phyloP scores from a whole-genome alignment of 1,140 invertebrate species.

The Argopecten irradians region DNA sequence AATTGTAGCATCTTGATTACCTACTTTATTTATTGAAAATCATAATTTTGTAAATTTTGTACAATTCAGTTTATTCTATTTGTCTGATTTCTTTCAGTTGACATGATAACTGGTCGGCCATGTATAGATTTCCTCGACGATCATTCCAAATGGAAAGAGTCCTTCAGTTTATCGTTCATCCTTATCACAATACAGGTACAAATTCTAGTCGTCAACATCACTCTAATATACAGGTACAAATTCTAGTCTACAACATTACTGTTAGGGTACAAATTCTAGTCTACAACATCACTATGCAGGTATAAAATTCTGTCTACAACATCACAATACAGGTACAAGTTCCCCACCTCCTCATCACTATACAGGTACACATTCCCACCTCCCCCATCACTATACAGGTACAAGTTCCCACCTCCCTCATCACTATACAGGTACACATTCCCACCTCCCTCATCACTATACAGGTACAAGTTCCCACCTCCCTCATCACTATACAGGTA shows the following conservation, averaged over 20 bases:
- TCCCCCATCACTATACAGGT: too few species aligned
- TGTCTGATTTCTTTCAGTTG: constrained; percentile 66
- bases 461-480: neutral
- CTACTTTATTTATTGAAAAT: constrained; percentile 4
- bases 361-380: too few species aligned
- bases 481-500: too few species aligned
- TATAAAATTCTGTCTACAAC: neutral
- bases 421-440: too few species aligned
- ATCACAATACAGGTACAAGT: too few species aligned
- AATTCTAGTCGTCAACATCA: neutral
- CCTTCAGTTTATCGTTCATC: constrained; percentile 64
- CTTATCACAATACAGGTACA: constrained; percentile 50
- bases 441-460: neutral
- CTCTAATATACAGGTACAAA: neutral
- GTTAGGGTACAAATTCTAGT: neutral
- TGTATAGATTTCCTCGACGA: constrained; percentile 72
- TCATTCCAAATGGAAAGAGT: constrained; percentile 66
- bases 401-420: too few species aligned
- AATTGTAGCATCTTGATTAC: too few species aligned
- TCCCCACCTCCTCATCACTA: too few species aligned
- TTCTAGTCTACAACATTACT: neutral
- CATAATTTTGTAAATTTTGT: neutral
- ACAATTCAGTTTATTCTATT: neutral
- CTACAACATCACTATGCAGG: neutral
- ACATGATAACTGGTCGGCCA: constrained; percentile 71